Evolutionary conservation across 2,797 vertebrate genomes (phyloP).

Genomic region (Rhabdophis nuchalis): DNA sequence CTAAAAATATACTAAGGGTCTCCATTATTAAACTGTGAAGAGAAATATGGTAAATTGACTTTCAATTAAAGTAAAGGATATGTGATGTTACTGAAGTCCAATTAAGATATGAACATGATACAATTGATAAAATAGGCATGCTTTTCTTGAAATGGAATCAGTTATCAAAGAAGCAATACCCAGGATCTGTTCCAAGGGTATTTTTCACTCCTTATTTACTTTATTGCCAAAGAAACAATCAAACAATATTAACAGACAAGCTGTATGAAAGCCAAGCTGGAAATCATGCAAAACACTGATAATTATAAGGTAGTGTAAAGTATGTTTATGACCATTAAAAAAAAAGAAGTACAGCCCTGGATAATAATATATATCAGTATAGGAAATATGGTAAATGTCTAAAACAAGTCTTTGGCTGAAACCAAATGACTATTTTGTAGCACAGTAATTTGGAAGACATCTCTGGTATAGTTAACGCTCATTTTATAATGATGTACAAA

Average conservation of each 20-base stretch:
- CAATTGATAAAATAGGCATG: not conserved
- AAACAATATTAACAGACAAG: not conserved
- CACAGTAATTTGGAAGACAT: not conserved
- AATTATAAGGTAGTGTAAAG: not conserved
- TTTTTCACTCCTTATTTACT: not conserved
- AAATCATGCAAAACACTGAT: not conserved
- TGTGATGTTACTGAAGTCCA: not conserved
- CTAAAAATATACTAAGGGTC: not conserved
- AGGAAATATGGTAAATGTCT: not conserved
- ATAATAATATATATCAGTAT: not conserved
- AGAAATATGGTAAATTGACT: not conserved
- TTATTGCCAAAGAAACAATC: not conserved
- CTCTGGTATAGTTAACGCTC: not conserved
- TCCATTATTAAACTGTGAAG: not conserved
- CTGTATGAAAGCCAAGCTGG: not conserved
- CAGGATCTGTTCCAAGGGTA: not conserved
- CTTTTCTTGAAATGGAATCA: not conserved
- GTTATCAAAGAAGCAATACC: not conserved
- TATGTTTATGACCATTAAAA: not conserved
- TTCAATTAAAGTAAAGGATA: not conserved
- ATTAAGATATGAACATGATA: not conserved
- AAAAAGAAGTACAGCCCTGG: not conserved
- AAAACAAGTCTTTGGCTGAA: not conserved
- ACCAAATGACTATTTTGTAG: not conserved
- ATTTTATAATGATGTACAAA: not conserved